Conservation (phyloP, 2,797 vertebrate genomes). For the Eulemur albifrons region DNA sequence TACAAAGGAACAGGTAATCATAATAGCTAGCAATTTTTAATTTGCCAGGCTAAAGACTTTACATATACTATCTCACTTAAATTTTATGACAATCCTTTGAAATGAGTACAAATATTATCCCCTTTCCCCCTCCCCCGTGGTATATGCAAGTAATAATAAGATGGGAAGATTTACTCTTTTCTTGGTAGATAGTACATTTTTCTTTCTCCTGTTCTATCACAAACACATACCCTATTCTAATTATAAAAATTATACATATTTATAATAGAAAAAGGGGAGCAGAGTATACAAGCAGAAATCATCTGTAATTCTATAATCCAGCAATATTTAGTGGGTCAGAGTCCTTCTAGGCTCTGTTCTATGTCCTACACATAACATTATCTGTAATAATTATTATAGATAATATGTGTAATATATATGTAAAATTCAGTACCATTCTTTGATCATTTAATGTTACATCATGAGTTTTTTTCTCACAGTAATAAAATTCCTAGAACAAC, state of each 20-base stretch:
- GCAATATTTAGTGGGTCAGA: neutral
- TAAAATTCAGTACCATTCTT: neutral
- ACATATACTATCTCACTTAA: neutral
- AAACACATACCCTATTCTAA: neutral
- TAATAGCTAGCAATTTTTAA: neutral
- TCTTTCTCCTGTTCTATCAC: neutral
- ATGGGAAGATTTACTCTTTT: neutral
- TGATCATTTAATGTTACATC: neutral
- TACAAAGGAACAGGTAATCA: neutral
- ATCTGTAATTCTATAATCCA: neutral
- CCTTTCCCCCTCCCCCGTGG: too few species aligned
- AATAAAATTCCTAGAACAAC: constrained; percentile 18
- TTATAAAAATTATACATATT: neutral
- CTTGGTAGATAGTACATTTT: neutral
- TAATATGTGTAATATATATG: neutral
- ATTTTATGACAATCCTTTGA: neutral
- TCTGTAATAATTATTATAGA: neutral
- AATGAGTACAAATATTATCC: neutral
- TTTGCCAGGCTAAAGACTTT: neutral
- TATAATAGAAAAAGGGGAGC: neutral
- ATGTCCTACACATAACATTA: neutral
- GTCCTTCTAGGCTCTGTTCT: neutral
- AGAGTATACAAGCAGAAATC: neutral
- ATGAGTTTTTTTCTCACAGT: neutral
- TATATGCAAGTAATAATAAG: neutral